A percentile compares a stretch with the other conserved stretches of the same genome.
Evolutionary conservation across 2,888 invertebrate genomes (phyloP).

Genomic region (Xanthia togata): DNA sequence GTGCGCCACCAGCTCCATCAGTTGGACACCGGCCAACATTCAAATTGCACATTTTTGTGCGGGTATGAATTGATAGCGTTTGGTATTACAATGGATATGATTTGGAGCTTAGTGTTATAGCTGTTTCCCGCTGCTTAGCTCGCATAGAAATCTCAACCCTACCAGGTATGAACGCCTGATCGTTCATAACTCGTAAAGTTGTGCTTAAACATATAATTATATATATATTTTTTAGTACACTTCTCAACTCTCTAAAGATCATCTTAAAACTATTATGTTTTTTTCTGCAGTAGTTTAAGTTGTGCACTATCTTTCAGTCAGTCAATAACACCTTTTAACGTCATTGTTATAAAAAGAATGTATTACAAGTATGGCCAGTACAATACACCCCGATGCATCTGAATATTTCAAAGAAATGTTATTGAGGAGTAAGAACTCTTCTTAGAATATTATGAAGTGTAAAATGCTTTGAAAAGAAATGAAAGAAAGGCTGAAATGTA

Average conservation of each 20-base stretch:
- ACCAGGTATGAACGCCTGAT: not conserved
- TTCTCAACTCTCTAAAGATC: not conserved
- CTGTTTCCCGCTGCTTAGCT: not conserved
- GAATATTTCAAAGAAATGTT: constrained; percentile 40
- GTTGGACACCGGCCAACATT: constrained; percentile 74
- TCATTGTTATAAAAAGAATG: not conserved
- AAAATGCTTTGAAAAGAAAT: constrained; percentile 25
- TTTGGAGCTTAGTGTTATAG: not conserved
- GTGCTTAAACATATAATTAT: no score
- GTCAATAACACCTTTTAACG: not conserved
- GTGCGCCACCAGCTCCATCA: constrained; percentile 51
- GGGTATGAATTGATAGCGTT: constrained; percentile 51
- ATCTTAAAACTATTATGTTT: not conserved
- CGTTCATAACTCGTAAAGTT: no score
- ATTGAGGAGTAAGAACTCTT: constrained; percentile 18
- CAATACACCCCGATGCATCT: constrained; percentile 1
- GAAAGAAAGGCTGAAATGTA: constrained; percentile 35
- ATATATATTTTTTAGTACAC: no score
- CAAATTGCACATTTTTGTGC: constrained; percentile 68
- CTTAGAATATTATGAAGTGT: constrained; percentile 28
- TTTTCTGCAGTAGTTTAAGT: not conserved
- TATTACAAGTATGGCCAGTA: not conserved
- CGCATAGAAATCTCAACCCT: not conserved
- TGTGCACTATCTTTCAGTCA: not conserved
- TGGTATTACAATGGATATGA: constrained; percentile 26